Evolutionary conservation across 1,140 invertebrate genomes (phyloP).

Genomic region (Sycophila sp.): DNA sequence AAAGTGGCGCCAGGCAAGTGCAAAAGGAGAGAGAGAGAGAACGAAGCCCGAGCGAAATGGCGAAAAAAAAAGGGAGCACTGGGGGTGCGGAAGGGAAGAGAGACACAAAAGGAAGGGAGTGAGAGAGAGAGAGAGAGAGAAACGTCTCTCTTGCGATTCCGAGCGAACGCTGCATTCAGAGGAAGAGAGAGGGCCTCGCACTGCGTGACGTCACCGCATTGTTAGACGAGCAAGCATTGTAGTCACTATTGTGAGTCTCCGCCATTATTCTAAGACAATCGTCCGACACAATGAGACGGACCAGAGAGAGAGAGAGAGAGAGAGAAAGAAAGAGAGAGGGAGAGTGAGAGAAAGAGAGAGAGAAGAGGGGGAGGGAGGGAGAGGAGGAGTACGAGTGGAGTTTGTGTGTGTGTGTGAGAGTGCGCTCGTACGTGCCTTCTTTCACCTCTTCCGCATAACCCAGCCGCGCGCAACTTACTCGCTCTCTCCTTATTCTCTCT

Average conservation of each 20-base stretch:
- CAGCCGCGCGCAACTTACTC: neutral
- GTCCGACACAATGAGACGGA: constrained; percentile 68
- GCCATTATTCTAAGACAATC: constrained; percentile 69
- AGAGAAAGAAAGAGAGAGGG: constrained; percentile 34
- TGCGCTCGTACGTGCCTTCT: neutral
- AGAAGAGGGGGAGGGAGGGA: too few species aligned
- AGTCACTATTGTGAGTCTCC: constrained; percentile 68
- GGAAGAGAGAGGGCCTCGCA: constrained; percentile 2
- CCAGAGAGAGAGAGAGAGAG: constrained; percentile 59
- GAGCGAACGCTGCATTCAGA: neutral
- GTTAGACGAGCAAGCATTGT: constrained; percentile 69
- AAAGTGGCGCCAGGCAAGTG: neutral
- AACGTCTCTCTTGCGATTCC: neutral
- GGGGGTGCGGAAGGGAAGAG: neutral
- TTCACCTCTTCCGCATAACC: constrained; percentile 1
- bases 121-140: constrained; percentile 9
- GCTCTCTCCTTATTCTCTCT: constrained; percentile 6
- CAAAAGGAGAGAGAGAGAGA: neutral
- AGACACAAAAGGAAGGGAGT: neutral
- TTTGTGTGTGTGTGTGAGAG: neutral
- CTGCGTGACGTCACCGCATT: constrained; percentile 67
- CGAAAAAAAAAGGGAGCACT: neutral
- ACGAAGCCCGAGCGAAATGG: constrained; percentile 1
- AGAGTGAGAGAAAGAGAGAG: neutral
- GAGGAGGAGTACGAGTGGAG: too few species aligned